A percentile compares a stretch with the other conserved stretches of the same genome.
Conservation (phyloP, 2,888 invertebrate genomes). For the Chaitophorus viminalis region DNA sequence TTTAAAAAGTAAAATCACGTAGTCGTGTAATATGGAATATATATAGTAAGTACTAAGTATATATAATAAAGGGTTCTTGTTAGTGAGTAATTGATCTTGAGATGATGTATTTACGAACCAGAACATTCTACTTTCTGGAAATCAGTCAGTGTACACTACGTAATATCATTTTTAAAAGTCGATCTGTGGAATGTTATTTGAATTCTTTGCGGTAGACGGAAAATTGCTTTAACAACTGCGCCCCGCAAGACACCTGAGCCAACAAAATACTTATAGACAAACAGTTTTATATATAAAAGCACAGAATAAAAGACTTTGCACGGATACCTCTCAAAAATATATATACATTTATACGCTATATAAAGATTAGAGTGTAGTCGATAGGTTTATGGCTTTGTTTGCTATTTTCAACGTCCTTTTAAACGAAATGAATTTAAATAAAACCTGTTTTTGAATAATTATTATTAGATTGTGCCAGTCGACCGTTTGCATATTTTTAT, state of each 20-base stretch:
- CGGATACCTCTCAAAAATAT: neutral
- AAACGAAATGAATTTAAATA: constrained; percentile 16
- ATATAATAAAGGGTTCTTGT: neutral
- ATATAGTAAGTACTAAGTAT: no score
- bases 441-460: constrained; percentile 46
- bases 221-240: constrained; percentile 3
- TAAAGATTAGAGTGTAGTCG: neutral
- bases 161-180: constrained; percentile 7
- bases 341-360: neutral
- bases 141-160: neutral
- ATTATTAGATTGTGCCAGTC: constrained; percentile 26
- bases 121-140: neutral
- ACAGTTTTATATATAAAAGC: constrained; percentile 4
- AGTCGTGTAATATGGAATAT: no score
- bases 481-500: constrained; percentile 23
- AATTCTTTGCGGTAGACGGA: neutral
- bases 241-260: neutral
- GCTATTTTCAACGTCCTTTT: neutral
- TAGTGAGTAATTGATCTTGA: neutral
- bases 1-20: neutral
- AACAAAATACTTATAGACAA: neutral
- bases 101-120: neutral
- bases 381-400: neutral
- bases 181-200: constrained; percentile 1
- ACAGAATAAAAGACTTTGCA: neutral